These are phyloP conservation scores for Drosophila albomicans DNA, from an alignment of 1,140 invertebrate species.

Conservation along the genomic window DNA sequence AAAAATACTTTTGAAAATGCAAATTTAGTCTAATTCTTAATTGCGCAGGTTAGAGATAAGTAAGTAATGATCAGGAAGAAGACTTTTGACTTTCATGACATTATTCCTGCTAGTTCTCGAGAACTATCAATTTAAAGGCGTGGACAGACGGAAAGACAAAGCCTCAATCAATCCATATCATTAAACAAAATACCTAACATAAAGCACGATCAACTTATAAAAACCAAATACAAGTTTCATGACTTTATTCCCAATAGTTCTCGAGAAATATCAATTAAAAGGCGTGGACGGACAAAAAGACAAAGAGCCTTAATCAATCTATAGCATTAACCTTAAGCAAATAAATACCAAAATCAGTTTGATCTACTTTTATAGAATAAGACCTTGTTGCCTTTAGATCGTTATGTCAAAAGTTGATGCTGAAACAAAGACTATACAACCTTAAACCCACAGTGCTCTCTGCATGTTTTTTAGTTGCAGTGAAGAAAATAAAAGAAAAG, in stretches of 20 bases:
- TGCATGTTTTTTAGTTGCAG: not conserved
- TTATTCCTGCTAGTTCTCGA: not conserved
- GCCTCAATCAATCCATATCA: not conserved
- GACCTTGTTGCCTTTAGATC: too few relatives aligned
- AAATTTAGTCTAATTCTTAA: not conserved
- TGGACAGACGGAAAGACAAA: not conserved
- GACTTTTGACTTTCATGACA: not conserved
- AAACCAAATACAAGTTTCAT: not conserved
- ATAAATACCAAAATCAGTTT: too few relatives aligned
- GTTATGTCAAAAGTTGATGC: too few relatives aligned
- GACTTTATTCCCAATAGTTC: not conserved
- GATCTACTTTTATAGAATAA: too few relatives aligned
- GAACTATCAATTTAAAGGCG: not conserved
- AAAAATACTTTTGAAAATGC: not conserved
- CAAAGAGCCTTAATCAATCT: not conserved
- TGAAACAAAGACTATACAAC: too few relatives aligned
- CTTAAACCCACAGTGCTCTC: not conserved
- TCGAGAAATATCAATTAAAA: not conserved
- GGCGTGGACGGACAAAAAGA: not conserved
- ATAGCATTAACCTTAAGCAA: too few relatives aligned
- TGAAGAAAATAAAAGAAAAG: conserved; percentile 16
- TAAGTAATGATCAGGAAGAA: too few relatives aligned
- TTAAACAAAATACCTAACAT: too few relatives aligned
- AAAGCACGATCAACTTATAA: too few relatives aligned
- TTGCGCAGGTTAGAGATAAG: not conserved